A percentile compares a stretch with the other conserved stretches of the same genome.
These are phyloP conservation scores for Lagopus leucura DNA, from an alignment of 2,113 vertebrate species.

Conservation along the genomic window DNA sequence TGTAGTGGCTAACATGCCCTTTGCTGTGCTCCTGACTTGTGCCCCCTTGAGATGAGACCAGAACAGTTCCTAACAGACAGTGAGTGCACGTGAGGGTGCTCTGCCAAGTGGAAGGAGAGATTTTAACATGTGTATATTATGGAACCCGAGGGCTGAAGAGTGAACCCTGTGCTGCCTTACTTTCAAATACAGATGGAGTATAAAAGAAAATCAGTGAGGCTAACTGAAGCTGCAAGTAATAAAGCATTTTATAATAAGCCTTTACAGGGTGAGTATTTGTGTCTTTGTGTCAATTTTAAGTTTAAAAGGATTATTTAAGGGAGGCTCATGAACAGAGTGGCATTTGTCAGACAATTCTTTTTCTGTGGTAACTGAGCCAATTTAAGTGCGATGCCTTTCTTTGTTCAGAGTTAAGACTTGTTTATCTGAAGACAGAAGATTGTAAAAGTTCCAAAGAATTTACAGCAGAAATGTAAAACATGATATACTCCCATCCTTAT, in stretches of 20 bases:
- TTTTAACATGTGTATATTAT: accelerated
- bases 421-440: background rate
- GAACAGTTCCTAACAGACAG: background rate
- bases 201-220: background rate
- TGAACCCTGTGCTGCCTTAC: background rate
- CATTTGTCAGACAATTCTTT: background rate
- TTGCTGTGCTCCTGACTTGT: background rate
- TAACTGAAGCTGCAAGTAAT: background rate
- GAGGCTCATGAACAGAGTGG: background rate
- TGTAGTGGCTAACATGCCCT: background rate
- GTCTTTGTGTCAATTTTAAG: background rate
- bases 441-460: background rate
- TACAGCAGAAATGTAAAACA: background rate
- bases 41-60: background rate
- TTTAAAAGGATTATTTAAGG: background rate
- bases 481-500: background rate
- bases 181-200: background rate
- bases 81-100: background rate
- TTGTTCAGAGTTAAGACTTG: background rate
- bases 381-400: background rate
- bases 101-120: background rate
- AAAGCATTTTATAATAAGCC: constrained; percentile 4
- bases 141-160: background rate
- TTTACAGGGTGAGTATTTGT: background rate
- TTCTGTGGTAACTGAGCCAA: background rate